These are phyloP conservation scores for Acrocephalus arundinaceus DNA, from an alignment of 2,113 vertebrate species.

Conservation along the genomic window DNA sequence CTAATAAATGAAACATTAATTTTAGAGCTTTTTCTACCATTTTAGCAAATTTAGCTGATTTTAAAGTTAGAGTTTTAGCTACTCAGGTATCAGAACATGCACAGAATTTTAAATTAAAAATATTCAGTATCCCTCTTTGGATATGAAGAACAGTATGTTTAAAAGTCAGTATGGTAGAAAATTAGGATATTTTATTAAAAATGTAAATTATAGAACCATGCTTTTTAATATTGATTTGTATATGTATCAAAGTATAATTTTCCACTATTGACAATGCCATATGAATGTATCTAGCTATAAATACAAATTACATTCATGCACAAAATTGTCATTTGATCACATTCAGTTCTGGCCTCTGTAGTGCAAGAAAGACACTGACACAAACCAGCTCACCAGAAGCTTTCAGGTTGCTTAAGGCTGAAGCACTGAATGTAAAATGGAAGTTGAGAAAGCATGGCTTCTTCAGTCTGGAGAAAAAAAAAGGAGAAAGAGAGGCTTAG, in stretches of 20 bases:
- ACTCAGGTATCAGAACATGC: background rate
- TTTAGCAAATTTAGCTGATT: background rate
- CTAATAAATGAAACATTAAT: background rate
- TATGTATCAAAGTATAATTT: background rate
- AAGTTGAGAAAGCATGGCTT: background rate
- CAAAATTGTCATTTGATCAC: background rate
- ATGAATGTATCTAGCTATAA: background rate
- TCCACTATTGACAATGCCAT: background rate
- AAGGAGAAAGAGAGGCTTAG: background rate
- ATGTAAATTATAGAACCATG: background rate
- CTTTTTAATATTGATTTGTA: background rate
- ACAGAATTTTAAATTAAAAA: background rate
- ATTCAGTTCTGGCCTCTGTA: background rate
- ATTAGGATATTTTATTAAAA: background rate
- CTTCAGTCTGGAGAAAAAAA: background rate
- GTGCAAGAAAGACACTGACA: background rate
- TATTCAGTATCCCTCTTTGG: background rate
- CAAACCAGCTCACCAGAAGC: background rate
- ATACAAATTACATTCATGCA: fast-evolving
- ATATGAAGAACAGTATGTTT: background rate
- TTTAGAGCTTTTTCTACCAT: background rate
- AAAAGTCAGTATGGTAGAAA: background rate
- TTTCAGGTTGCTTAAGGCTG: background rate
- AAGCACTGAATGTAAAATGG: background rate
- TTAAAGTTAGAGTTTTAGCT: background rate